Evolutionary conservation across 2,797 vertebrate genomes (phyloP).

Genomic region (Peromyscus aztecus): DNA sequence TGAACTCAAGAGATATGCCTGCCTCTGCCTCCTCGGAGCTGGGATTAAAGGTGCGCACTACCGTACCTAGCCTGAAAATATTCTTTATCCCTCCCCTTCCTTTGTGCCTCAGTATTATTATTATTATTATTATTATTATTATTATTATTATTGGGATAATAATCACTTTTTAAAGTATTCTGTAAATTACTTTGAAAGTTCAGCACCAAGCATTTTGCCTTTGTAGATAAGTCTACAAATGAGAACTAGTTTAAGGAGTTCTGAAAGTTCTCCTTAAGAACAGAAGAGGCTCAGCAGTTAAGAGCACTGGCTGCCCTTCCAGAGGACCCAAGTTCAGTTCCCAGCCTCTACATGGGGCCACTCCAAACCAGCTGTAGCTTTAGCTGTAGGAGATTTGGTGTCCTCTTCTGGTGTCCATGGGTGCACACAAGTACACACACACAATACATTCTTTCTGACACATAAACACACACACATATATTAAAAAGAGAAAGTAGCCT

Average conservation of each 20-base stretch:
- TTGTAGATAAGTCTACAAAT: not conserved
- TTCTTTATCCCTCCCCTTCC: not conserved
- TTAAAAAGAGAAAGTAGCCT: not conserved
- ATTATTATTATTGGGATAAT: not conserved
- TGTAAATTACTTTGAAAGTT: slow-evolving; percentile 28
- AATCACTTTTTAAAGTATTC: not conserved
- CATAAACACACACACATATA: not conserved
- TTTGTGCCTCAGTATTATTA: not conserved
- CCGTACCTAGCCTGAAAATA: not conserved
- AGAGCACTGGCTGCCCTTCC: not conserved
- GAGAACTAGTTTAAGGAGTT: not conserved
- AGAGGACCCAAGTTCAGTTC: not conserved
- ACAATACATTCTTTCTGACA: not conserved
- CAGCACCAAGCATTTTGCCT: slow-evolving; percentile 26
- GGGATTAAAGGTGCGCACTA: not conserved
- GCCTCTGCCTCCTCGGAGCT: not conserved
- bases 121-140: not conserved
- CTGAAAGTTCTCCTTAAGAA: not conserved
- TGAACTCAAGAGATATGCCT: not conserved
- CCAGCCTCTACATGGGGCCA: not conserved
- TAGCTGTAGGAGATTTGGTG: not conserved
- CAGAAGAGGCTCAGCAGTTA: not conserved
- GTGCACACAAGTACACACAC: not conserved
- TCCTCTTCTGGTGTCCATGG: not conserved
- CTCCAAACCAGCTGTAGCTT: not conserved